These are phyloP conservation scores for Chironomus tepperi DNA, from an alignment of 1,140 invertebrate species.

Conservation along the genomic window DNA sequence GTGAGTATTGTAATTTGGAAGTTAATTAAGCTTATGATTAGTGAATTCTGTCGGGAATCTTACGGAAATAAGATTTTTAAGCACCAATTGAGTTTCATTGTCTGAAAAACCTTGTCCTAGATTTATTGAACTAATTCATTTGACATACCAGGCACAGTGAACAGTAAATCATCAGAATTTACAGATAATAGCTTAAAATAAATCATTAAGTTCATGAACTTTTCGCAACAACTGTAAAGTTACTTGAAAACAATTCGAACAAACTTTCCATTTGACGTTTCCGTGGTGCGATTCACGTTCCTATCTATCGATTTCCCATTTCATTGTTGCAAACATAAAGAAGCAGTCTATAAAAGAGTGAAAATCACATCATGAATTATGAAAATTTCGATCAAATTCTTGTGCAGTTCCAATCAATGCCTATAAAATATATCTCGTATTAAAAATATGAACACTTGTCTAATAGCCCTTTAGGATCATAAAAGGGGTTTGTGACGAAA, in stretches of 20 bases:
- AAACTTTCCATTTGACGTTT: slow-evolving; percentile 6
- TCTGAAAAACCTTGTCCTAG: too few species aligned
- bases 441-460: slow-evolving; percentile 19
- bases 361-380: slow-evolving; percentile 3
- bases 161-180: too few species aligned
- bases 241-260: not conserved
- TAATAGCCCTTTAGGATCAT: not conserved
- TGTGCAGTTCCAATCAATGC: not conserved
- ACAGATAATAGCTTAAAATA: too few species aligned
- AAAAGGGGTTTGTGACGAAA: not conserved
- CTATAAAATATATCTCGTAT: too few species aligned
- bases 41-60: not conserved
- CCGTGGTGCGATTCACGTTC: not conserved
- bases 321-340: not conserved
- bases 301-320: not conserved
- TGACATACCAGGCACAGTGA: too few species aligned
- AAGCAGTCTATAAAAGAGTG: not conserved
- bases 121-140: too few species aligned
- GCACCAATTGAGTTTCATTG: too few species aligned
- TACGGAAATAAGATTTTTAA: too few species aligned
- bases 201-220: too few species aligned
- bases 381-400: slow-evolving; percentile 1
- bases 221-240: too few species aligned
- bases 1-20: not conserved
- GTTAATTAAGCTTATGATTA: not conserved